Conservation (phyloP, 1,140 invertebrate genomes). For the Macrobrachium nipponense region DNA sequence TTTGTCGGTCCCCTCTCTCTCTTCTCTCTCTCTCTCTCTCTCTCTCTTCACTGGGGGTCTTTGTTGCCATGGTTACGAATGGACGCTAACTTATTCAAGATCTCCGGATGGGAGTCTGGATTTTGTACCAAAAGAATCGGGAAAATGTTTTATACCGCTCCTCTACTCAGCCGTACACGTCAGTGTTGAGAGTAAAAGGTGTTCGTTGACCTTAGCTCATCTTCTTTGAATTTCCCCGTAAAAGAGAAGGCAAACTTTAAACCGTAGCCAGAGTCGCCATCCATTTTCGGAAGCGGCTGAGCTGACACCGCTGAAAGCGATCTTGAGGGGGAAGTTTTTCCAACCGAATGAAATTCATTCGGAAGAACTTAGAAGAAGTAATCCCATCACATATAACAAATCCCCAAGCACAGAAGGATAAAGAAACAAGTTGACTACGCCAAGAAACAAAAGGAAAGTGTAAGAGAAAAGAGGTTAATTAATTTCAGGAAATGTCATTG, state of each 20-base stretch:
- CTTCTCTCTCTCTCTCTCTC: not conserved
- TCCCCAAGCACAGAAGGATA: not conserved
- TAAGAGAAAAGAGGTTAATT: not conserved
- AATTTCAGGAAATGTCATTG: conserved; percentile 16
- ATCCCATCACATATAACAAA: too few relatives aligned
- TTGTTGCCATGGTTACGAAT: conserved; percentile 47
- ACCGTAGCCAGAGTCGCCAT: not conserved
- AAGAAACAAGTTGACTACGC: not conserved
- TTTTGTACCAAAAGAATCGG: not conserved
- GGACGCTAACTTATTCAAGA: conserved; percentile 42
- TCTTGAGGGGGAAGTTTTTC: conserved; percentile 36
- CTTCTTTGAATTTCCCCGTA: not conserved
- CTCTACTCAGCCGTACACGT: too few relatives aligned
- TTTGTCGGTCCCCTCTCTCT: not conserved
- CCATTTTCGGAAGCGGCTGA: not conserved
- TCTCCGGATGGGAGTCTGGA: conserved; percentile 2
- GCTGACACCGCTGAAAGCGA: conserved; percentile 2
- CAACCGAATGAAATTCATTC: not conserved
- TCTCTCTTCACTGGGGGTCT: conserved; percentile 24
- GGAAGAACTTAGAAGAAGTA: not conserved
- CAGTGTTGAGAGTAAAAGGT: too few relatives aligned
- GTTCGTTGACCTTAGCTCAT: too few relatives aligned
- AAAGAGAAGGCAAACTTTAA: not conserved
- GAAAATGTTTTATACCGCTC: too few relatives aligned
- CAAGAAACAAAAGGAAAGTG: not conserved